These are phyloP conservation scores for Leistus spinibarbis DNA, from an alignment of 2,888 invertebrate species.

Conservation along the genomic window DNA sequence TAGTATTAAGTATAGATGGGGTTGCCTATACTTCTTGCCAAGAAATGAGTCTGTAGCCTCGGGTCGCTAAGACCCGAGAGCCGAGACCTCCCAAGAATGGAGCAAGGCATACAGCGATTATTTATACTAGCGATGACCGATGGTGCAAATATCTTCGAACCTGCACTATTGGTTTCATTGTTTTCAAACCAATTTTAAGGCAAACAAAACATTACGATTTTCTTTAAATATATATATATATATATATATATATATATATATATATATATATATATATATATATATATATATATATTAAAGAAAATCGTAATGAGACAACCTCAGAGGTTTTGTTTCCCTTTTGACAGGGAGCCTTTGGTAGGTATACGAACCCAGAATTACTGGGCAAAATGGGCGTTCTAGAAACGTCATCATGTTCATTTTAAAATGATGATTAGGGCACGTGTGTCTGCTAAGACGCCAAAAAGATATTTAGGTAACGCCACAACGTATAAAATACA, in stretches of 20 bases:
- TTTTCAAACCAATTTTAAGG: background rate
- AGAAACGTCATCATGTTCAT: background rate
- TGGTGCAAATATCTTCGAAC: background rate
- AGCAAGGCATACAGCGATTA: background rate
- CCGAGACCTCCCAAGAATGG: constrained; percentile 3
- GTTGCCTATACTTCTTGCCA: background rate
- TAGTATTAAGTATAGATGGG: background rate
- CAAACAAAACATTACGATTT: too few relatives aligned
- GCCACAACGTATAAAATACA: background rate
- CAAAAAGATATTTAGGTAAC: background rate
- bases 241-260: too few relatives aligned
- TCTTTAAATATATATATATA: too few relatives aligned
- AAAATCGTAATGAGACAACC: background rate
- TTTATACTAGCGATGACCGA: background rate
- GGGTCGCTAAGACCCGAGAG: background rate
- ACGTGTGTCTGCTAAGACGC: background rate
- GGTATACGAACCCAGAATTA: background rate
- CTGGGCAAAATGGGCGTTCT: background rate
- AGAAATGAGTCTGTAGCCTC: background rate
- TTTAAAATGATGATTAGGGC: background rate
- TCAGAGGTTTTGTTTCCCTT: background rate
- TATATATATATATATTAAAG: background rate
- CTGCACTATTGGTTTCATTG: too few relatives aligned
- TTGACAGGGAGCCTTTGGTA: background rate
- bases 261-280: too few relatives aligned